Base-by-base conservation (phyloP, 53 echinoderm and acorn worm species). In the Pentamera pediparva region DNA sequence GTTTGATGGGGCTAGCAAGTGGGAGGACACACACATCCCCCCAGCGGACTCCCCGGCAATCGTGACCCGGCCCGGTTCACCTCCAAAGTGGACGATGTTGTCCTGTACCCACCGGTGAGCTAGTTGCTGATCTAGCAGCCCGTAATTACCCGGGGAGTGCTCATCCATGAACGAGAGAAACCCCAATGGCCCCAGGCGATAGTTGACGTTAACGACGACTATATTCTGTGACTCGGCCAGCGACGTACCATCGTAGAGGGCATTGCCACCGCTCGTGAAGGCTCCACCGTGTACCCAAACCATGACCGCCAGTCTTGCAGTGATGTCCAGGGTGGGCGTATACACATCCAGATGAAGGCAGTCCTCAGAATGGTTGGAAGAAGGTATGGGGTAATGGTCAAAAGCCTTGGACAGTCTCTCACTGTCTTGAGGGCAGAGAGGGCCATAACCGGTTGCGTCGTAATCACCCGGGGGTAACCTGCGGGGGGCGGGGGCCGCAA, bases 41-140 rank as follows among this genome's bases (percentile, higher is more conserved):
- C 95, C 95, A 4, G 90, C 79, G 13, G 95, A 94, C 41, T 90
- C 90, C 1, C 95, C 95, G 79, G 85, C 70, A 39, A 90, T 86
- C 62, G 95, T 90, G 32, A 94, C 60, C 13, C 61, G 35, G 18
- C 77, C 55, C 18, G 76, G 71, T 63, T 87, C 77, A 25, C 95
- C 95, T 30, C 93, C 95, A 74, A 94, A 94, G 22, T 64, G 37
- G 15, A 64, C 47, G 40, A 94, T 90, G 67, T 94, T 82, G 29
- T 75, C 69, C 28, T 79, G 78, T 10, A 94, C 76, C 95, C 95
- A 94, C 27, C 63, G 75, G 6, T 90, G 60, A 4, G 85, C 87
- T 37, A 81, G 63, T 4, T 79, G 79, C 41, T 94, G 95, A 65
- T 94, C 95, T 8, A 82, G 56, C 2, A 94, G 82, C 25, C 87